phyloP scores from a whole-genome alignment of 1,140 invertebrate genomes.

The Subanguina moxae region DNA sequence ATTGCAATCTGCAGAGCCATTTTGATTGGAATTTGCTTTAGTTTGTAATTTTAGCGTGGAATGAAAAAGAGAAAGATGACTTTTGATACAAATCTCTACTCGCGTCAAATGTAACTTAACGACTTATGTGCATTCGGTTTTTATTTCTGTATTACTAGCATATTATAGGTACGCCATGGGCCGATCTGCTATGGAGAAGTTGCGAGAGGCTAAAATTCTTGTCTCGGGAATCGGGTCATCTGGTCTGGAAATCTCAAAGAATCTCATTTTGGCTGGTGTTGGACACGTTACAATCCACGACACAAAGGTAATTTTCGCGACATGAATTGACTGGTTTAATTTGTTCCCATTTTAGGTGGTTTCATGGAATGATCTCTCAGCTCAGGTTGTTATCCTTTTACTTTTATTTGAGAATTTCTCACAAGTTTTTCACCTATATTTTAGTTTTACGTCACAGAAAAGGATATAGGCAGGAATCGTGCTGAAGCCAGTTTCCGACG shows the following conservation, averaged over 20 bases:
- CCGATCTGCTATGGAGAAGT: slow-evolving; percentile 55
- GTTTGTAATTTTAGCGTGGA: too few relatives aligned
- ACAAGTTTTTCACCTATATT: not conserved
- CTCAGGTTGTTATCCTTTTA: slow-evolving; percentile 62
- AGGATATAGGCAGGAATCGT: slow-evolving; percentile 80
- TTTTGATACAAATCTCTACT: slow-evolving; percentile 51
- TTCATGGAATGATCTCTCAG: slow-evolving; percentile 62
- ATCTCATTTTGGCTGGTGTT: slow-evolving; percentile 89
- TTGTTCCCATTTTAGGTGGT: too few relatives aligned
- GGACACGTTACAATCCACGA: slow-evolving; percentile 95
- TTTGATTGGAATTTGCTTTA: too few relatives aligned
- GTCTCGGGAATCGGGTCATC: slow-evolving; percentile 88
- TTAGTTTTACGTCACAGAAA: slow-evolving; percentile 77
- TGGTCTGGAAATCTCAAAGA: slow-evolving; percentile 96
- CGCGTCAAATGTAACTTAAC: slow-evolving; percentile 47
- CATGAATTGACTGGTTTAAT: too few relatives aligned
- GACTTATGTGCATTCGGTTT: not conserved
- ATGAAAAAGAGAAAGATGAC: too few relatives aligned
- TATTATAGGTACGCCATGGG: slow-evolving; percentile 51
- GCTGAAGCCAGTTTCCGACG: slow-evolving; percentile 74
- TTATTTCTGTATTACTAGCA: not conserved
- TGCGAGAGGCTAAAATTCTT: slow-evolving; percentile 66
- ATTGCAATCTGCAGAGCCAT: too few relatives aligned
- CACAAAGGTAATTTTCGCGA: slow-evolving; percentile 54
- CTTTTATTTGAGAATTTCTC: not conserved